Base-by-base conservation (phyloP, 1,140 invertebrate genomes). In the Drosophila malerkotliana region DNA sequence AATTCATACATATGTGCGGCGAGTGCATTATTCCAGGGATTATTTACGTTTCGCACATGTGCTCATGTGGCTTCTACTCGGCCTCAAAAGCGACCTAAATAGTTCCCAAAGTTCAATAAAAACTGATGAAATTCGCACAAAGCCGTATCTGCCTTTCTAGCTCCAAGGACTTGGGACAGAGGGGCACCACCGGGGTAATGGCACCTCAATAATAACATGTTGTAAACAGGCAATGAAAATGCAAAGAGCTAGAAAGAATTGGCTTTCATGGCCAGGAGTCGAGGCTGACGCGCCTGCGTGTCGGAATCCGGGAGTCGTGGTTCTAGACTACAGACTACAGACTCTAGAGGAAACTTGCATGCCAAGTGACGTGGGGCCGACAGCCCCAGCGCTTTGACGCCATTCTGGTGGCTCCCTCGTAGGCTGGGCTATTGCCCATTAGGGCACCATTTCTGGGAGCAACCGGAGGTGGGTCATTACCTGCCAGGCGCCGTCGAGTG, bases 301-400 rank as follows among this genome's bases (percentile, higher is more conserved):
- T 55, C 69, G 56, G 34, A 30, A 32, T 47, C 61, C 37, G 1
- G 49, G 41, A 52, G 37, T 24, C 32, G 30, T 37, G 21, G 21
- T 21, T 21, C 26, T 28, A 28, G 26, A 28, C 26, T 28, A 5
- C 5, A 4, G 24, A 26, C 15, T 15, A 15, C 5, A 28, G 26
- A 7, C 5, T 6, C 49, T 51, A 34, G 44, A 24, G 44, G 44
- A 9, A 21, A 12, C 44, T 24, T 47, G 71, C 64, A 59, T 68
- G 48, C 57, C 67, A 54, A 64, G 62, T 74, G 75, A 69, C 51
- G 71, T 74, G 74, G 59, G 71, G 58, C 74, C 71, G 71, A 73
- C 71, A 77, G 63, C 45, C 53, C 49, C 57, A 77, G 57, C 48
- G 44, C 48, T 74, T 74, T 74, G 74, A 77, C 74, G 74, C 74